Percentiles rank a stretch among this genome's conserved stretches.
phyloP scores from a whole-genome alignment of 1,140 invertebrate species.

The Drosophila virilis region DNA sequence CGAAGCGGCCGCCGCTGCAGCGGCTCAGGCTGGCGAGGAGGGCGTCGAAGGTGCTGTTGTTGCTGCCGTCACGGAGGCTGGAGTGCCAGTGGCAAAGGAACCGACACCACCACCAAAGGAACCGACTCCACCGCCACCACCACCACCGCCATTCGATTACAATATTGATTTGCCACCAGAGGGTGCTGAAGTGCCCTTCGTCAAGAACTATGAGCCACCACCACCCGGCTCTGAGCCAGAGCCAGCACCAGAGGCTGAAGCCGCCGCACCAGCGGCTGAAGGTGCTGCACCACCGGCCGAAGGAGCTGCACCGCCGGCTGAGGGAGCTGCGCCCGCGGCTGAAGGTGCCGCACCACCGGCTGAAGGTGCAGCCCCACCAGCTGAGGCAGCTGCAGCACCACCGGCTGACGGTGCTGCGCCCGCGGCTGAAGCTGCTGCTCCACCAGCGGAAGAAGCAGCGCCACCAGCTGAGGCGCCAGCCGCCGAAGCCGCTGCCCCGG shows the following conservation, averaged over 20 bases:
- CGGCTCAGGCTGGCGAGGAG: constrained; percentile 50
- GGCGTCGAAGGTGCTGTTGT: constrained; percentile 75
- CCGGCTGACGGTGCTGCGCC: constrained; percentile 77
- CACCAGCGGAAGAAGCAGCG: constrained; percentile 48
- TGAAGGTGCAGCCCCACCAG: constrained; percentile 68
- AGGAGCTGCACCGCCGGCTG: constrained; percentile 59
- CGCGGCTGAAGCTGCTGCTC: constrained; percentile 66
- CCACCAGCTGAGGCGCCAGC: constrained; percentile 41
- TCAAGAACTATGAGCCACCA: constrained; percentile 84
- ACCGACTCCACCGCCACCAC: constrained; percentile 83
- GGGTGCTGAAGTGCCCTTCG: constrained; percentile 84
- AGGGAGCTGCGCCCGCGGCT: constrained; percentile 57
- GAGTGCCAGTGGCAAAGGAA: constrained; percentile 48
- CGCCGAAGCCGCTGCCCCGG: constrained; percentile 20
- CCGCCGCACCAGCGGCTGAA: constrained; percentile 71
- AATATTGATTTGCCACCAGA: constrained; percentile 84
- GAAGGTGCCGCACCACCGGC: constrained; percentile 76
- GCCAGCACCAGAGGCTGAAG: constrained; percentile 77
- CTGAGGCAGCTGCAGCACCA: constrained; percentile 53
- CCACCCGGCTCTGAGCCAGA: constrained; percentile 83
- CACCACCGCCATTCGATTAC: constrained; percentile 85
- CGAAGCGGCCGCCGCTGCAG: constrained; percentile 70
- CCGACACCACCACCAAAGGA: constrained; percentile 76
- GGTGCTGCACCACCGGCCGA: constrained; percentile 76
- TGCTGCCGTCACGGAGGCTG: constrained; percentile 11